These are phyloP conservation scores for Zonotrichia albicollis DNA, from an alignment of 2,797 vertebrate genomes.

Conservation along the genomic window DNA sequence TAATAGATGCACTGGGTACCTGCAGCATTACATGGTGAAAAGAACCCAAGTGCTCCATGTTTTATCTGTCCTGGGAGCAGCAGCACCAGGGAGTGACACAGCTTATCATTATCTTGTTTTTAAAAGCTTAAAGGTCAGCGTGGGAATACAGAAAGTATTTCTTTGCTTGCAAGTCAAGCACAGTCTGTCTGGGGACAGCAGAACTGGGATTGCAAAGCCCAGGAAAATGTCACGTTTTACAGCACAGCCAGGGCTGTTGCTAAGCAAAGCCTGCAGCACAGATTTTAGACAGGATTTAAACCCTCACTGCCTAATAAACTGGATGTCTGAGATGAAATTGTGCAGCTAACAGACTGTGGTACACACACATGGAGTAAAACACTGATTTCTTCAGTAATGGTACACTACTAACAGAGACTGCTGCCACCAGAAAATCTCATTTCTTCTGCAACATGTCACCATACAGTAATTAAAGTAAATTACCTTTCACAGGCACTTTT, in stretches of 20 bases:
- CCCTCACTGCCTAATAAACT: not conserved
- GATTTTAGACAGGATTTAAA: not conserved
- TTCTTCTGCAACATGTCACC: not conserved
- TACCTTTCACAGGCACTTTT: not conserved
- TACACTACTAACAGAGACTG: not conserved
- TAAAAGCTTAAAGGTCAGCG: not conserved
- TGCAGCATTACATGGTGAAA: not conserved
- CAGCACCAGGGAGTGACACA: not conserved
- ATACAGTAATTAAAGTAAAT: not conserved
- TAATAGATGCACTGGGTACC: not conserved
- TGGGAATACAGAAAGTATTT: not conserved
- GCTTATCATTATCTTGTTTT: not conserved
- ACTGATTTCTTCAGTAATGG: not conserved
- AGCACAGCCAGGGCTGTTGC: not conserved
- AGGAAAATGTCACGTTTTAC: not conserved
- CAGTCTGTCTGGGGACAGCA: not conserved
- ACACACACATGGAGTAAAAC: not conserved
- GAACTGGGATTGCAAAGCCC: not conserved
- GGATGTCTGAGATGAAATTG: not conserved
- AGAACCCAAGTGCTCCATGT: not conserved
- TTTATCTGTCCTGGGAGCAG: not conserved
- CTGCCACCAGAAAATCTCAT: not conserved
- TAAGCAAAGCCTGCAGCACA: not conserved
- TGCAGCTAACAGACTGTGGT: not conserved
- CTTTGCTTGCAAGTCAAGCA: not conserved